Evolutionary conservation across 2,888 invertebrate species (phyloP).

Genomic region (Uropetala carovei): DNA sequence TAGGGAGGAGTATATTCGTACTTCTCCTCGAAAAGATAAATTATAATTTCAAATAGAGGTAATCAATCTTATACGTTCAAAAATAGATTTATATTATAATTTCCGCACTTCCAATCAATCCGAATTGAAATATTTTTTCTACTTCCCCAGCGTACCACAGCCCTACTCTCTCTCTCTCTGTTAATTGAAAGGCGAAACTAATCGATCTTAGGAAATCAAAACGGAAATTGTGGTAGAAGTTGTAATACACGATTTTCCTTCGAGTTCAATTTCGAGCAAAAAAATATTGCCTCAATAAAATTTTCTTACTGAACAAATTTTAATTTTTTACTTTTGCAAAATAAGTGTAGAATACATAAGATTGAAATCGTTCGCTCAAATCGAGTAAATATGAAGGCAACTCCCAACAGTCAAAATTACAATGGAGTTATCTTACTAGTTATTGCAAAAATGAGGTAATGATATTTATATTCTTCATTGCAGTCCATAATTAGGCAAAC

Average conservation of each 20-base stretch:
- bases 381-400: no score
- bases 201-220: slow-evolving; percentile 46
- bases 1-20: slow-evolving; percentile 27
- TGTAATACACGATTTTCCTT: no score
- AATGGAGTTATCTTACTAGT: no score
- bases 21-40: slow-evolving; percentile 1
- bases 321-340: not conserved
- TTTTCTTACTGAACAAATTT: not conserved
- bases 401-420: no score
- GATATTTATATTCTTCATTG: no score
- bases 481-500: no score
- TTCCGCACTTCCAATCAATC: not conserved
- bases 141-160: not conserved
- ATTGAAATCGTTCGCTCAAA: no score
- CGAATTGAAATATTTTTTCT: not conserved
- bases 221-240: not conserved
- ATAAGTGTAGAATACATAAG: not conserved
- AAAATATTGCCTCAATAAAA: not conserved
- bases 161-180: slow-evolving; percentile 16
- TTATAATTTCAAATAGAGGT: not conserved
- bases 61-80: not conserved
- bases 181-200: slow-evolving; percentile 56
- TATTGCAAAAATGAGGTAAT: no score
- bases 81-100: not conserved
- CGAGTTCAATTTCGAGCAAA: no score